A percentile compares a stretch with the other conserved stretches of the same genome.
Conservation (phyloP, 2,888 invertebrate genomes). For the Acleris cristana region DNA sequence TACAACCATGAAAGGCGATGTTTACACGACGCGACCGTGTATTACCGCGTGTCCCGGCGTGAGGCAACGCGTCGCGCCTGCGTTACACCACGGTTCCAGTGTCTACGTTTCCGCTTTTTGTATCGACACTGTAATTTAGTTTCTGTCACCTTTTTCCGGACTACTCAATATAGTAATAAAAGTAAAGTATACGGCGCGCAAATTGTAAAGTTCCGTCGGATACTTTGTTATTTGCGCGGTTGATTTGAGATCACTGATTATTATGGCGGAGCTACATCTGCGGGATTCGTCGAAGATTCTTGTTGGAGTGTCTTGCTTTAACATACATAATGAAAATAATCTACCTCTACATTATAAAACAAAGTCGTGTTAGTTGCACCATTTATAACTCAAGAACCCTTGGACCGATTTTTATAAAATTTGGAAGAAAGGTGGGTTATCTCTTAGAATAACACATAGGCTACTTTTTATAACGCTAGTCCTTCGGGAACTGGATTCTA, state of each 20-base stretch:
- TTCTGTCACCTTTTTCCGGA: conserved; percentile 45
- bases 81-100: conserved; percentile 55
- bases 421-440: too few relatives aligned
- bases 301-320: too few relatives aligned
- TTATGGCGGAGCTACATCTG: neutral
- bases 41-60: conserved; percentile 18
- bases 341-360: too few relatives aligned
- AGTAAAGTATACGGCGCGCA: conserved; percentile 19
- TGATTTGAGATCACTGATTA: neutral
- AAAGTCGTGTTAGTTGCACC: too few relatives aligned
- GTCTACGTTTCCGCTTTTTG: conserved; percentile 48
- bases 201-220: conserved; percentile 21
- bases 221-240: conserved; percentile 4
- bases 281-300: too few relatives aligned
- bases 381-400: too few relatives aligned
- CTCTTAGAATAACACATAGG: too few relatives aligned
- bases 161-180: conserved; percentile 28
- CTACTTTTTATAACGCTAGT: too few relatives aligned
- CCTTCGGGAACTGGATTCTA: too few relatives aligned
- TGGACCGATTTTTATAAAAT: too few relatives aligned
- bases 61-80: conserved; percentile 39
- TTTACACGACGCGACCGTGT: conserved; percentile 22
- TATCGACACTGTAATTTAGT: conserved; percentile 42
- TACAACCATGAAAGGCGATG: conserved; percentile 29
- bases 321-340: too few relatives aligned